Base-by-base conservation (phyloP, 2,888 invertebrate genomes). In the Drosophila emarginata region DNA sequence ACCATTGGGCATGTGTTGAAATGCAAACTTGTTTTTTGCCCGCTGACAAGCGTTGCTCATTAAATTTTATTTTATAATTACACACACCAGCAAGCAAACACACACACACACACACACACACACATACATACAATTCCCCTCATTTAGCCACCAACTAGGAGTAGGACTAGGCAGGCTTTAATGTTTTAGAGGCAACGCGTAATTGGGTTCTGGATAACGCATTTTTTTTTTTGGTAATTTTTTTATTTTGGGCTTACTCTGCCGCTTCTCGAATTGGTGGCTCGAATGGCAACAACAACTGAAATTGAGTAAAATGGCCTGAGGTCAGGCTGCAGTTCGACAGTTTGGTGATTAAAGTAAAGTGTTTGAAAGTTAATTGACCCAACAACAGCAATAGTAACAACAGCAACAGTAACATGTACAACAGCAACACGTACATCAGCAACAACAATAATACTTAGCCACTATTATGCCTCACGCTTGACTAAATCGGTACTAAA, bases 31-130 rank as follows among this genome's bases (percentile, higher is more conserved):
- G 67, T 68, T 73, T 74, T 60, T 65, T 68, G 75, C 50, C 28
- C 60, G 78, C 71, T 85, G 83, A 84, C 80, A 85, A 74, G 86
- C 88, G 70, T 64, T 85, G 83, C 84, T 84, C 84, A 84, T 84
- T 84, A 84, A 87, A 86, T 84, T 85, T 84, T 84, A 84, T 87
- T 87, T 84, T 87, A 84, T 84, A 84, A 84, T 84, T 84, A 85
- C 78, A 84, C 84, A 82, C 87, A 80, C 87, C 79, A 80, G 67
- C 70, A 74, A 70, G 61, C 76, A n/a, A n/a, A n/a, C n/a, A n/a
- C n/a, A n/a, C n/a, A 68, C 69, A 67, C 67, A 67, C 76, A 64
- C 59, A 53, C 60, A 64, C 62, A 56, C 54, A 52, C 52, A 51
- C 50, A 39, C 37, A 37, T 32, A 56, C 39, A 59, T 50, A 37